Percentiles rank a stretch among this genome's conserved stretches.
Evolutionary conservation across 2,888 invertebrate species (phyloP).

Genomic region (Beris chalybata): DNA sequence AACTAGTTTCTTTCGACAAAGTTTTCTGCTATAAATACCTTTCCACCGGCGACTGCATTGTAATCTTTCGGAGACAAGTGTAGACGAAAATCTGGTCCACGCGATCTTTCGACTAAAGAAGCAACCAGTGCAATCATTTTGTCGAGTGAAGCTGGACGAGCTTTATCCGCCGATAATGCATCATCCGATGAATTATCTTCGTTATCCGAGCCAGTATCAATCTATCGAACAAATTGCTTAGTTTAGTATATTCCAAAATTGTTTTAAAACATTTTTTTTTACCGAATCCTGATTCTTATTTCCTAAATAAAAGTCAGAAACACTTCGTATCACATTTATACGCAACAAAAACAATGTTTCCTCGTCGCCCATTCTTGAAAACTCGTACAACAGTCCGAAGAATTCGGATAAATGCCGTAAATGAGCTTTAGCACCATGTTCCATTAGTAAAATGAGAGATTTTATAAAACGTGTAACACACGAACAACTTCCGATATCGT

Average conservation of each 20-base stretch:
- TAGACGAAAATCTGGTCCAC: slow-evolving; percentile 74
- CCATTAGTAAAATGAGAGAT: slow-evolving; percentile 82
- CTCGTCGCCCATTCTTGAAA: slow-evolving; percentile 93
- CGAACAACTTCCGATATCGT: slow-evolving; percentile 70
- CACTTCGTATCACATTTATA: slow-evolving; percentile 84
- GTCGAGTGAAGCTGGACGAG: slow-evolving; percentile 87
- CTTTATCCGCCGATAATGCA: slow-evolving; percentile 65
- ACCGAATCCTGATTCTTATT: slow-evolving; percentile 74
- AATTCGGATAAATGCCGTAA: slow-evolving; percentile 89
- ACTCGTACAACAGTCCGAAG: slow-evolving; percentile 88
- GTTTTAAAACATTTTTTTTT: slow-evolving; percentile 36
- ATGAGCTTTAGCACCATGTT: slow-evolving; percentile 84
- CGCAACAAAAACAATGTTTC: slow-evolving; percentile 86
- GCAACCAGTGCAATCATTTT: slow-evolving; percentile 94
- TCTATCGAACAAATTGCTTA: slow-evolving; percentile 42
- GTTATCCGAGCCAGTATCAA: slow-evolving; percentile 56
- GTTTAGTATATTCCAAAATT: not conserved
- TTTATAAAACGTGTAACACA: slow-evolving; percentile 93
- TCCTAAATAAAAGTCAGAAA: slow-evolving; percentile 91
- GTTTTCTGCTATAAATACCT: slow-evolving; percentile 58
- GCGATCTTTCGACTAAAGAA: slow-evolving; percentile 83
- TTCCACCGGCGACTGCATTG: slow-evolving; percentile 81
- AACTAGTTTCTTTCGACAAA: slow-evolving; percentile 1
- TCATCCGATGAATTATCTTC: slow-evolving; percentile 60
- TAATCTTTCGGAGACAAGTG: slow-evolving; percentile 78